phyloP scores from a whole-genome alignment of 2,888 invertebrate genomes.

The Endotricha flammealis region DNA sequence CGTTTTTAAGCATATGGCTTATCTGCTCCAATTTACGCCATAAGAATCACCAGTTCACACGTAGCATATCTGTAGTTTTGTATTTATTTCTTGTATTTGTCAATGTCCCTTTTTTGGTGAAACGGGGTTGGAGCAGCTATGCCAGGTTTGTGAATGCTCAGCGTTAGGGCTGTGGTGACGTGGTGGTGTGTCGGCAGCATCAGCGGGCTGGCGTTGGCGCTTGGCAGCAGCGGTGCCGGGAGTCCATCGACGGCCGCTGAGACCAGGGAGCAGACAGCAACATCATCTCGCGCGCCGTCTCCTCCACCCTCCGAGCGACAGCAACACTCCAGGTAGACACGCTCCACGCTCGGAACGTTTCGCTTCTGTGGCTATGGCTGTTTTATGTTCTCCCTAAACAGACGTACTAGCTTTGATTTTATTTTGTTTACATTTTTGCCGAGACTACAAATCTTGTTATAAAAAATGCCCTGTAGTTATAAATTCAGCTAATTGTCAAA shows the following conservation, averaged over 20 bases:
- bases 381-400: slow-evolving; percentile 35
- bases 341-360: slow-evolving; percentile 65
- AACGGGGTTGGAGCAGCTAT: slow-evolving; percentile 58
- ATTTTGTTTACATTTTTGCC: not conserved
- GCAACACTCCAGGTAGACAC: slow-evolving; percentile 74
- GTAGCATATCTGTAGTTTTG: slow-evolving; percentile 21
- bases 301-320: slow-evolving; percentile 68
- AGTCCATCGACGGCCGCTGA: slow-evolving; percentile 52
- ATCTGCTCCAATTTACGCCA: slow-evolving; percentile 56
- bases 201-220: slow-evolving; percentile 78
- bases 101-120: not conserved
- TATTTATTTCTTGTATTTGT: slow-evolving; percentile 10
- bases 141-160: slow-evolving; percentile 40
- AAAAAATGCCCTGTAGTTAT: too few relatives aligned
- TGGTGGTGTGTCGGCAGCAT: slow-evolving; percentile 78
- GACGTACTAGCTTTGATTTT: slow-evolving; percentile 35
- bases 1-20: slow-evolving; percentile 47
- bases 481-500: too few relatives aligned
- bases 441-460: too few relatives aligned
- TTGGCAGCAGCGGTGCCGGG: slow-evolving; percentile 69
- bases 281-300: slow-evolving; percentile 66
- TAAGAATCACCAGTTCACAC: slow-evolving; percentile 17
- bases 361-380: slow-evolving; percentile 57
- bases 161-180: slow-evolving; percentile 73
- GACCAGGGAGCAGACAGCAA: slow-evolving; percentile 56